Evolutionary conservation across 2,797 vertebrate genomes (phyloP).

Genomic region (Alcedo atthis): DNA sequence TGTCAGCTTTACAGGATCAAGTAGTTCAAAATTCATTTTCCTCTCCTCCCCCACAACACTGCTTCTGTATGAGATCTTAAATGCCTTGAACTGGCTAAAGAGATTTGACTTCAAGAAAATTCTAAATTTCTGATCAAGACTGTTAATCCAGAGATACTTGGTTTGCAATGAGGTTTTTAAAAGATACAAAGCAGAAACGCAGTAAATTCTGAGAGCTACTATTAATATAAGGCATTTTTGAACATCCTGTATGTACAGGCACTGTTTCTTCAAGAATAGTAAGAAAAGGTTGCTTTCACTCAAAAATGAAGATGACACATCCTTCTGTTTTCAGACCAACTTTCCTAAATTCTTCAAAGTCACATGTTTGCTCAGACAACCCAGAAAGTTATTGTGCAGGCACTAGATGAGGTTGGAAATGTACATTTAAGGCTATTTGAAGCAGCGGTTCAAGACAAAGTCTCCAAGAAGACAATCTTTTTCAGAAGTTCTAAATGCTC

Average conservation of each 20-base stretch:
- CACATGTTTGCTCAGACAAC: neutral
- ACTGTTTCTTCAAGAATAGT: neutral
- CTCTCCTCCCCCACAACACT: neutral
- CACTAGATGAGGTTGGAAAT: neutral
- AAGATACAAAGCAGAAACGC: neutral
- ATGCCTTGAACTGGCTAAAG: neutral
- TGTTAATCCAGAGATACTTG: neutral
- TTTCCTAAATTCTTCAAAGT: neutral
- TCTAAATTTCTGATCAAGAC: neutral
- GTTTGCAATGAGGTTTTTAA: neutral
- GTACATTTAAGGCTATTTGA: neutral
- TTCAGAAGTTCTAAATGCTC: neutral
- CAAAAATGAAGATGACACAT: slow-evolving; percentile 3
- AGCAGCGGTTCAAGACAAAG: neutral
- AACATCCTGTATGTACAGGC: neutral
- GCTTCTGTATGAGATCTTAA: neutral
- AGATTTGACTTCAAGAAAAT: neutral
- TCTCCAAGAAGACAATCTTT: neutral
- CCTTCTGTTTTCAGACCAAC: neutral
- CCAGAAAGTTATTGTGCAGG: neutral
- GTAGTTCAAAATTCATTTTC: neutral
- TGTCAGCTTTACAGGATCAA: neutral
- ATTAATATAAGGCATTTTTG: neutral
- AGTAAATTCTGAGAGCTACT: neutral
- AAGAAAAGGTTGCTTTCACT: neutral